Evolutionary conservation across 2,888 invertebrate species (phyloP).

Genomic region (Lasioglossum leucozonium): DNA sequence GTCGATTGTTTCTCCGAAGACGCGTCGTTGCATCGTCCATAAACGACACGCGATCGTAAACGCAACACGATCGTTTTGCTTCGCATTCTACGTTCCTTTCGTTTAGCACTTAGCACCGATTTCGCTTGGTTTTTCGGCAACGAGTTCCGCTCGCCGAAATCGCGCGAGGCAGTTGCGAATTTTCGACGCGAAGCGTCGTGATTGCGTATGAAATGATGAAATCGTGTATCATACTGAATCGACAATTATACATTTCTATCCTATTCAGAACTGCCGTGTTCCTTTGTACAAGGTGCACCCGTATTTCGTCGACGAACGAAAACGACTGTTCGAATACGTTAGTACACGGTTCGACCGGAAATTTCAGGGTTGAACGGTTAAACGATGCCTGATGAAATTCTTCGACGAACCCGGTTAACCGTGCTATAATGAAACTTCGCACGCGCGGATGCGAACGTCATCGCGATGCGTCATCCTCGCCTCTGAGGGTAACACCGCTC

Average conservation of each 20-base stretch:
- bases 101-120: background rate
- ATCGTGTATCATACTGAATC: slow-evolving; percentile 20
- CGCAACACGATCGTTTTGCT: background rate
- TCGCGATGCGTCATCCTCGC: background rate
- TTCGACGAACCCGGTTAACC: background rate
- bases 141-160: background rate
- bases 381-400: slow-evolving; percentile 16
- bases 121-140: background rate
- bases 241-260: slow-evolving; percentile 21
- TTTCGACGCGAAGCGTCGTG: background rate
- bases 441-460: background rate
- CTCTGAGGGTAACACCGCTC: background rate
- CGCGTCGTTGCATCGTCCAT: background rate
- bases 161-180: background rate
- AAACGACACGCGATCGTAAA: background rate
- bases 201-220: slow-evolving; percentile 30
- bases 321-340: background rate
- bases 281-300: background rate
- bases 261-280: background rate
- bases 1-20: background rate
- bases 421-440: background rate
- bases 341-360: background rate
- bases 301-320: background rate
- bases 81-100: background rate
- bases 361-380: background rate